phyloP scores from a whole-genome alignment of 2,113 vertebrate species.

The Raja brachyura region DNA sequence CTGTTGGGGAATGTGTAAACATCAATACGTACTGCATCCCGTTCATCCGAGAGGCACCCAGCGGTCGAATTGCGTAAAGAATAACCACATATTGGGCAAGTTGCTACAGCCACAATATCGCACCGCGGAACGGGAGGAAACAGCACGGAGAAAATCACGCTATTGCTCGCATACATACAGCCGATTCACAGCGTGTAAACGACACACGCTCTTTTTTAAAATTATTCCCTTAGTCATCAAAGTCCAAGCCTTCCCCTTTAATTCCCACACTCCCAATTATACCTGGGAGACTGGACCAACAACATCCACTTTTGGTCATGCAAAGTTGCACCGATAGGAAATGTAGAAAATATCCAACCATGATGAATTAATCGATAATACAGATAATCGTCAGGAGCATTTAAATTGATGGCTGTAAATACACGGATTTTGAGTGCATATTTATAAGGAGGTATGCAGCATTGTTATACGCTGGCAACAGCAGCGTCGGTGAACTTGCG shows the following conservation, averaged over 20 bases:
- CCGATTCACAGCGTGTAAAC: neutral
- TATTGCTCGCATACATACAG: neutral
- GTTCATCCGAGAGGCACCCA: neutral
- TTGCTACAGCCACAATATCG: neutral
- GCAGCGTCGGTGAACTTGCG: neutral
- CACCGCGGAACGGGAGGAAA: neutral
- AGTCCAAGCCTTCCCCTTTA: neutral
- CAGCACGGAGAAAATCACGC: neutral
- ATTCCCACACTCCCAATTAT: neutral
- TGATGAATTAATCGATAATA: neutral
- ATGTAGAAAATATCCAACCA: neutral
- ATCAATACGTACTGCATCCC: neutral
- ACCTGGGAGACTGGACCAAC: neutral
- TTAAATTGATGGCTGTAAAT: neutral
- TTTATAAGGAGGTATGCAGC: neutral
- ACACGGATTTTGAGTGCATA: no score
- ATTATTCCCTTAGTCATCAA: neutral
- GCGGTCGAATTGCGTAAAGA: neutral
- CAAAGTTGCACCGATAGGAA: neutral
- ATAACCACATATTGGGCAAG: neutral
- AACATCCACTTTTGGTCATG: neutral
- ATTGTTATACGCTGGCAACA: neutral
- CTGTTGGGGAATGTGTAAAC: neutral
- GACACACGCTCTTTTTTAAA: neutral
- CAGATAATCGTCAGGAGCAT: neutral